Conservation (phyloP, 1,140 invertebrate genomes). For the Danaus plexippus region DNA sequence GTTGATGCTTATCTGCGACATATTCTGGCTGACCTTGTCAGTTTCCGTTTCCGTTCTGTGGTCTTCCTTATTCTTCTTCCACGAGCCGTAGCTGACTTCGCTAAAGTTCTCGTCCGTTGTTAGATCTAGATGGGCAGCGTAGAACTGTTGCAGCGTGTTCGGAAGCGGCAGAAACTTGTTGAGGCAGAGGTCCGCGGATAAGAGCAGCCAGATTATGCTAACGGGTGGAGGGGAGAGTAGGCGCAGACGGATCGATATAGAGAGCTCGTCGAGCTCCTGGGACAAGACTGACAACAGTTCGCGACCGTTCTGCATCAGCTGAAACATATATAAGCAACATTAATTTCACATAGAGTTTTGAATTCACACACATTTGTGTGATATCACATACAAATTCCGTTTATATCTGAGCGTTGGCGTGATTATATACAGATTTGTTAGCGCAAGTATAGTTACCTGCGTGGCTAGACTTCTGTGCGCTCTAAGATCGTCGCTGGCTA, state of each 20-base stretch:
- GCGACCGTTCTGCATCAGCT: slow-evolving; percentile 65
- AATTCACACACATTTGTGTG: no score
- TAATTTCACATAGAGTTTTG: no score
- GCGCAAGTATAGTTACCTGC: slow-evolving; percentile 37
- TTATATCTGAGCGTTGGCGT: no score
- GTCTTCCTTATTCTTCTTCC: slow-evolving; percentile 53
- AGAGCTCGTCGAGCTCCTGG: slow-evolving; percentile 55
- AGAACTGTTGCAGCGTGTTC: slow-evolving; percentile 60
- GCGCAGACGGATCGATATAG: slow-evolving; percentile 53
- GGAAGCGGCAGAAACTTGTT: slow-evolving; percentile 64
- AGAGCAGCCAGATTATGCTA: slow-evolving; percentile 57
- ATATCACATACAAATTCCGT: neutral
- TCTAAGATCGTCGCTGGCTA: slow-evolving; percentile 46
- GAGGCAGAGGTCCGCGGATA: slow-evolving; percentile 55
- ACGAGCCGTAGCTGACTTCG: slow-evolving; percentile 60
- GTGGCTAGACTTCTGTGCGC: slow-evolving; percentile 56
- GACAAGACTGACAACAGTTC: slow-evolving; percentile 49
- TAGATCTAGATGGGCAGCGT: slow-evolving; percentile 54
- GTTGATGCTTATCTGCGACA: slow-evolving; percentile 46
- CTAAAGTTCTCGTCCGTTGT: slow-evolving; percentile 52
- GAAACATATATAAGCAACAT: slow-evolving; percentile 22
- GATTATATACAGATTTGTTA: no score
- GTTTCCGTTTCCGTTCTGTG: slow-evolving; percentile 23
- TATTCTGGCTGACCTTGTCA: slow-evolving; percentile 41
- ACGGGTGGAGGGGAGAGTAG: slow-evolving; percentile 48